Evolutionary conservation across 2,888 invertebrate genomes (phyloP).

Genomic region (Yponomeuta malinellus): DNA sequence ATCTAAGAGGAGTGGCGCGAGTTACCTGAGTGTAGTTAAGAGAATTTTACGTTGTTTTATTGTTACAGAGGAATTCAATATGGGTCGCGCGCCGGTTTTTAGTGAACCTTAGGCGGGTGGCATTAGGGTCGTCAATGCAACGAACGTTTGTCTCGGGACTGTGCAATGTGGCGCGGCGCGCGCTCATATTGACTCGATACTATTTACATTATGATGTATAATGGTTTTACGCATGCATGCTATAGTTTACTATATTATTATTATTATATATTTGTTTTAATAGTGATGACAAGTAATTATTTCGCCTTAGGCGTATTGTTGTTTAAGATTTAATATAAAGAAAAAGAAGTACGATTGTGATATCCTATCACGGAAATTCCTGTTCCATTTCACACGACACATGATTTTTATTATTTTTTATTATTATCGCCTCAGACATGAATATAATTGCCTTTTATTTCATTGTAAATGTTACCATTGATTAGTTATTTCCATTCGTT

Average conservation of each 20-base stretch:
- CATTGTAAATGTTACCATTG: conserved; percentile 74
- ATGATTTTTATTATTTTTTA: conserved; percentile 55
- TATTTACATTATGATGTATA: conserved; percentile 54
- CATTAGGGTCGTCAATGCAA: conserved; percentile 9
- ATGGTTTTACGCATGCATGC: conserved; percentile 48
- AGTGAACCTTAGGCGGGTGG: conserved; percentile 2
- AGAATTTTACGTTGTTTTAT: conserved; percentile 45
- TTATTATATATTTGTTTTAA: conserved; percentile 41
- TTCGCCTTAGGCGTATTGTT: conserved; percentile 27
- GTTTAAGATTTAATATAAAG: conserved; percentile 38
- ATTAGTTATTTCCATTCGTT: conserved; percentile 51
- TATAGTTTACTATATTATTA: conserved; percentile 22
- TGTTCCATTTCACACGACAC: conserved; percentile 52
- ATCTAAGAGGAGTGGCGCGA: conserved; percentile 29
- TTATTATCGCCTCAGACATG: conserved; percentile 49
- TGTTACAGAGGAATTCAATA: conserved; percentile 44
- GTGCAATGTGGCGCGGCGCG: conserved; percentile 25
- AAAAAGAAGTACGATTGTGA: conserved; percentile 51
- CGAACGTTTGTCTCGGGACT: conserved; percentile 21
- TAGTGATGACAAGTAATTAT: conserved; percentile 29
- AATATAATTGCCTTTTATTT: conserved; percentile 44
- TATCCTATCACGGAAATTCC: conserved; percentile 69
- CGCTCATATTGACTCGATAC: conserved; percentile 44
- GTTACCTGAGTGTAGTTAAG: conserved; percentile 56
- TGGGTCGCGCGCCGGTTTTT: conserved; percentile 30